Evolutionary conservation across 1,140 invertebrate genomes (phyloP).

Genomic region (Sarcophaga bullata): DNA sequence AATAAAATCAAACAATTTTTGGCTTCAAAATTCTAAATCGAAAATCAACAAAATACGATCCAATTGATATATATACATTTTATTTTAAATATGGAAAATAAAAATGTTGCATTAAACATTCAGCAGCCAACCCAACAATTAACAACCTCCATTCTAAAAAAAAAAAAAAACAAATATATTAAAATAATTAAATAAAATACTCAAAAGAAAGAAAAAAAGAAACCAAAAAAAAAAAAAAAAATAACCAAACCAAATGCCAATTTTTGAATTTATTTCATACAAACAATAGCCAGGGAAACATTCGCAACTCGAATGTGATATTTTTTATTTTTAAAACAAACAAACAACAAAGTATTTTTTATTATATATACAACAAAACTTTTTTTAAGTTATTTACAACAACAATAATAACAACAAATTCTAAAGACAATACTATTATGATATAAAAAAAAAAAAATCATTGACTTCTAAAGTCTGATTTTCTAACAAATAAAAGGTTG

Average conservation of each 20-base stretch:
- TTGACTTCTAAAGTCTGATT: slow-evolving; percentile 29
- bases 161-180: neutral
- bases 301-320: slow-evolving; percentile 66
- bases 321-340: slow-evolving; percentile 55
- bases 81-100: slow-evolving; percentile 35
- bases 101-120: slow-evolving; percentile 42
- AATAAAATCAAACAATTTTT: slow-evolving; percentile 70
- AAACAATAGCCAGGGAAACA: slow-evolving; percentile 66
- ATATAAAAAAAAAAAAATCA: neutral
- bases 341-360: slow-evolving; percentile 52
- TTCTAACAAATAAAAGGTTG: neutral
- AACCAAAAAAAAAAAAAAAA: slow-evolving; percentile 20
- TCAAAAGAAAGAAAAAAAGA: slow-evolving; percentile 27
- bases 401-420: neutral
- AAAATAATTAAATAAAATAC: slow-evolving; percentile 36
- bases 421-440: slow-evolving; percentile 8
- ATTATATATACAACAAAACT: slow-evolving; percentile 48
- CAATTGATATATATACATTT: slow-evolving; percentile 38
- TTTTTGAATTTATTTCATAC: slow-evolving; percentile 63
- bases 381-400: slow-evolving; percentile 38
- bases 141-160: slow-evolving; percentile 25
- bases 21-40: slow-evolving; percentile 69
- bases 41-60: slow-evolving; percentile 8
- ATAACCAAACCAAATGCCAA: slow-evolving; percentile 27
- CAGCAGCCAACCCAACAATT: slow-evolving; percentile 27